Evolutionary conservation across 2,888 invertebrate species (phyloP).

Genomic region (Mythimna loreyi): DNA sequence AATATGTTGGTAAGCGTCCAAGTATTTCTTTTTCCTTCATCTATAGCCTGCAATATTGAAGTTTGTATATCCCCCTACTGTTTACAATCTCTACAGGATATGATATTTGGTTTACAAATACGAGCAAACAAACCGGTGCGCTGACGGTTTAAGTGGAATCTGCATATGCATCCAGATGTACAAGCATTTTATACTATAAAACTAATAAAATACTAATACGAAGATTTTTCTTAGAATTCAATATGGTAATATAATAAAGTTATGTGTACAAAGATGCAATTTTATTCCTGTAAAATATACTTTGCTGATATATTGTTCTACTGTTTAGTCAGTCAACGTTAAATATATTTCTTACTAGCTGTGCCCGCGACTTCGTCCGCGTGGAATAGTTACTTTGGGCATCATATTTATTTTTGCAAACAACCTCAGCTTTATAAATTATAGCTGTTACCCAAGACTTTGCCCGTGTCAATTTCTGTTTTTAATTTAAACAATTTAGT

Average conservation of each 20-base stretch:
- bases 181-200: constrained; percentile 13
- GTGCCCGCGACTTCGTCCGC: too few relatives aligned
- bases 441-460: too few relatives aligned
- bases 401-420: too few relatives aligned
- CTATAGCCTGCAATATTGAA: background rate
- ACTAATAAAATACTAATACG: constrained; percentile 9
- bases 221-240: background rate
- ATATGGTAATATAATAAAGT: background rate
- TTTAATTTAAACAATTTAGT: too few relatives aligned
- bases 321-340: too few relatives aligned
- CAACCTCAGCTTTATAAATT: too few relatives aligned
- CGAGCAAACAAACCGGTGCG: constrained; percentile 35
- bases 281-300: too few relatives aligned
- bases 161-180: constrained; percentile 8
- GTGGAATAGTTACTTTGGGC: too few relatives aligned
- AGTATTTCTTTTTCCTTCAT: background rate
- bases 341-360: too few relatives aligned
- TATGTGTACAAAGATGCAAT: constrained; percentile 3
- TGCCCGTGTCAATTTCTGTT: too few relatives aligned
- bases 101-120: constrained; percentile 50
- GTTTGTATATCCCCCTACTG: constrained; percentile 9
- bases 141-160: constrained; percentile 55
- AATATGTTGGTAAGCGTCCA: background rate
- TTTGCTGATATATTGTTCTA: too few relatives aligned
- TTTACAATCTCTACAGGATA: constrained; percentile 34